Evolutionary conservation across 2,113 vertebrate genomes (phyloP).

Genomic region (Cichladusa arquata): DNA sequence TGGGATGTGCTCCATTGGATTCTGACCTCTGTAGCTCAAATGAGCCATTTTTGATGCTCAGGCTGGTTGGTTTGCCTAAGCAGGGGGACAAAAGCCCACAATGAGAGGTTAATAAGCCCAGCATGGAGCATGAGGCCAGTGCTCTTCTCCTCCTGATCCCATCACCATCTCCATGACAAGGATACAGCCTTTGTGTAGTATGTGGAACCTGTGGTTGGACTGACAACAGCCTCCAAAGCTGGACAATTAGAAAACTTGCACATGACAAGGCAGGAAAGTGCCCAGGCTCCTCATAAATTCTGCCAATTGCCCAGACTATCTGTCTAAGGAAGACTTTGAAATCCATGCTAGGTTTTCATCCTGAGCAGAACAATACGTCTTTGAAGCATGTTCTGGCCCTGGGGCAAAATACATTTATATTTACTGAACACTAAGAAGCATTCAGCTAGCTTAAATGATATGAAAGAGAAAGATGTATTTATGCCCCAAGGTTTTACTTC

Average conservation of each 20-base stretch:
- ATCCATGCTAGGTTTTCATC: neutral
- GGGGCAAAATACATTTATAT: neutral
- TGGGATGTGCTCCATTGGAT: neutral
- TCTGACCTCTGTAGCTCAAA: neutral
- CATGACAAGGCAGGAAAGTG: neutral
- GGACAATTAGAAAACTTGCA: neutral
- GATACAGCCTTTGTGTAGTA: neutral
- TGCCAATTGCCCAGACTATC: neutral
- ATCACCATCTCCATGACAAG: neutral
- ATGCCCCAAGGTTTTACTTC: neutral
- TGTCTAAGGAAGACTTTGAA: neutral
- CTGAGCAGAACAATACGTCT: neutral
- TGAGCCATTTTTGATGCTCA: neutral
- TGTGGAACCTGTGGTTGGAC: neutral
- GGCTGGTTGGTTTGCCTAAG: neutral
- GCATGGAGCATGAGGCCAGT: rapidly evolving
- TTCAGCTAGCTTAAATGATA: neutral
- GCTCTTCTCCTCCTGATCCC: neutral
- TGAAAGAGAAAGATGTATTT: neutral
- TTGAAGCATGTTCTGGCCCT: neutral
- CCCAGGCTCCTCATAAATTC: neutral
- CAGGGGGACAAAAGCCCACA: rapidly evolving
- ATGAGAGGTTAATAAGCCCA: neutral
- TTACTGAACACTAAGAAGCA: neutral
- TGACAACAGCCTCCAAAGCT: neutral